A percentile compares a stretch with the other conserved stretches of the same genome.
These are phyloP conservation scores for Lysiphlebus fabarum DNA, from an alignment of 1,140 invertebrate genomes.

Conservation along the genomic window DNA sequence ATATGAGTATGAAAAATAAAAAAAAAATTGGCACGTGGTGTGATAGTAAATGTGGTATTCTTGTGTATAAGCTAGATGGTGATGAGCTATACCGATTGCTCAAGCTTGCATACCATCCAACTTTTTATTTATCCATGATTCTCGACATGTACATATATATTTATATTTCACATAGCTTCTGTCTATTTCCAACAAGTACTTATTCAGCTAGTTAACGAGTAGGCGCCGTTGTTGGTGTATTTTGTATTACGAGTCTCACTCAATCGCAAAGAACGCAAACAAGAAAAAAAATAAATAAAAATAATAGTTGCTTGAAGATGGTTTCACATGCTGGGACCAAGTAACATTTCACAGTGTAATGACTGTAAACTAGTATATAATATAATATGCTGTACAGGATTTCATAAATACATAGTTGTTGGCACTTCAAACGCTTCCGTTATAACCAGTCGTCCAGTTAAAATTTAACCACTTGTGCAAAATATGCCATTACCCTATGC, in stretches of 20 bases:
- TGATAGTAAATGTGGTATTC: slow-evolving; percentile 7
- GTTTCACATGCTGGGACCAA: slow-evolving; percentile 13
- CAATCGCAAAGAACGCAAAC: slow-evolving; percentile 28
- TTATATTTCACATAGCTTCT: not conserved
- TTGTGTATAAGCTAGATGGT: not conserved
- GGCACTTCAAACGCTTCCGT: too few relatives aligned
- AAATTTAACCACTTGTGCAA: too few relatives aligned
- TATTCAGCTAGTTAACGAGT: not conserved
- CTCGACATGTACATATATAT: not conserved
- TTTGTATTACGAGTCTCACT: slow-evolving; percentile 22
- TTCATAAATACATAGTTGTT: too few relatives aligned
- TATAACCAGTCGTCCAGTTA: too few relatives aligned
- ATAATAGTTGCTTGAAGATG: slow-evolving; percentile 11
- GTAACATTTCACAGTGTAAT: not conserved
- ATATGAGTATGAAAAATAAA: not conserved
- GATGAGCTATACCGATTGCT: slow-evolving; percentile 12
- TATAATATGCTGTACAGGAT: too few relatives aligned
- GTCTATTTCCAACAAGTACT: not conserved
- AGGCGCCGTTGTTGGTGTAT: slow-evolving; percentile 3
- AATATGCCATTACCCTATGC: too few relatives aligned
- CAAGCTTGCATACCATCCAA: not conserved
- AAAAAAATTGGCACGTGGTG: not conserved
- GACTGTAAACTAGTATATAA: too few relatives aligned
- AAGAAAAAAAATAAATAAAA: slow-evolving; percentile 28
- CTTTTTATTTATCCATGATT: not conserved